A percentile compares a stretch with the other conserved stretches of the same genome.
phyloP scores from a whole-genome alignment of 2,888 invertebrate genomes.

The Scaeva pyrastri region DNA sequence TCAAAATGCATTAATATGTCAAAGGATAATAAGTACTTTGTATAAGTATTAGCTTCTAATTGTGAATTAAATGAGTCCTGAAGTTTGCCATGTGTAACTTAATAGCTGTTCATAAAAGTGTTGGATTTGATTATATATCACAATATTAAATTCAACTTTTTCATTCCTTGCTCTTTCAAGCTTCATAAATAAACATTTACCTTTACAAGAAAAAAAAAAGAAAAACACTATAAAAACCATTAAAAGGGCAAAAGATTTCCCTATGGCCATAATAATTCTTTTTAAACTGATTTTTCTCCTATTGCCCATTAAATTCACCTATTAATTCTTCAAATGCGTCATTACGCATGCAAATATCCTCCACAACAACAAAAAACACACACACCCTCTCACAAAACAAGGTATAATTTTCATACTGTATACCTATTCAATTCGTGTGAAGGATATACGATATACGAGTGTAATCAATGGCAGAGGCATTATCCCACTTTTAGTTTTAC shows the following conservation, averaged over 20 bases:
- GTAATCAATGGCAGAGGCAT: constrained; percentile 23
- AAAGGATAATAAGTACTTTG: too few species aligned
- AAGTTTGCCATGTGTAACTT: too few species aligned
- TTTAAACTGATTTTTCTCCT: neutral
- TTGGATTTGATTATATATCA: too few species aligned
- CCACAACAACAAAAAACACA: neutral
- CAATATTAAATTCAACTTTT: too few species aligned
- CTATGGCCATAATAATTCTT: neutral
- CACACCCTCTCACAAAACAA: too few species aligned
- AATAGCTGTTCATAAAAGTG: too few species aligned
- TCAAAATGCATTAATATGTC: too few species aligned
- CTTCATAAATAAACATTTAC: too few species aligned
- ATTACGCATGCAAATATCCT: constrained; percentile 25
- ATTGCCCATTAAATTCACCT: constrained; percentile 18
- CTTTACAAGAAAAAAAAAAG: too few species aligned
- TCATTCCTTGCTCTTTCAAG: too few species aligned
- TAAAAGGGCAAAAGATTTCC: neutral
- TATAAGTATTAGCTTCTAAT: too few species aligned
- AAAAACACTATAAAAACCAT: neutral
- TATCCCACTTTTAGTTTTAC: neutral
- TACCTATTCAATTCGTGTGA: neutral
- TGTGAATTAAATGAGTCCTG: too few species aligned
- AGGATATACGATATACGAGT: constrained; percentile 9
- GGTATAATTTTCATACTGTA: constrained; percentile 20
- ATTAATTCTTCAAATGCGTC: constrained; percentile 17